phyloP scores from a whole-genome alignment of 2,888 invertebrate species.

The Asteroscopus sphinx region DNA sequence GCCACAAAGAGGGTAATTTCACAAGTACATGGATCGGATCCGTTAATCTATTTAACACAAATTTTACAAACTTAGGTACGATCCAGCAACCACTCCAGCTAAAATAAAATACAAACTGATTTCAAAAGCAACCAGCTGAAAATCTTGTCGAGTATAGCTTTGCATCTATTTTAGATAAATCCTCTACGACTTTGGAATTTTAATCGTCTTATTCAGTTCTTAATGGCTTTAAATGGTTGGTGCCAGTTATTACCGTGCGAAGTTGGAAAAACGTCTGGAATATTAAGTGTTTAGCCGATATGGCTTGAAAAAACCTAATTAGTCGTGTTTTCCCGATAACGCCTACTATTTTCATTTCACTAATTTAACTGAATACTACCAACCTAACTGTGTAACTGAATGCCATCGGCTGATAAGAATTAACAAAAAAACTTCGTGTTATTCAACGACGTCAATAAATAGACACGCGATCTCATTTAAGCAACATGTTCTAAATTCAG shows the following conservation, averaged over 20 bases:
- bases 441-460: too few relatives aligned
- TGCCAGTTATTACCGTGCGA: conserved; percentile 42
- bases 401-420: too few relatives aligned
- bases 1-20: too few relatives aligned
- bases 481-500: too few relatives aligned
- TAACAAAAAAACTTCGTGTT: too few relatives aligned
- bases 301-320: conserved; percentile 20
- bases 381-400: too few relatives aligned
- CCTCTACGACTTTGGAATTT: conserved; percentile 47
- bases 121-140: conserved; percentile 13
- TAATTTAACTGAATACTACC: too few relatives aligned
- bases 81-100: neutral
- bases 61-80: too few relatives aligned
- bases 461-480: too few relatives aligned
- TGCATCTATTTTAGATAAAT: conserved; percentile 52
- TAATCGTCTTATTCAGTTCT: conserved; percentile 50
- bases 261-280: conserved; percentile 48
- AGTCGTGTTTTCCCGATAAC: conserved; percentile 14
- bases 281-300: conserved; percentile 42
- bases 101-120: conserved; percentile 24
- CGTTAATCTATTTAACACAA: too few relatives aligned
- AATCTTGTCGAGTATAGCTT: conserved; percentile 17
- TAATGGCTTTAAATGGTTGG: conserved; percentile 54
- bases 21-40: too few relatives aligned
- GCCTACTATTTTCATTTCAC: conserved; percentile 1